Percentiles rank a stretch among this genome's conserved stretches.
These are phyloP conservation scores for Megalurothrips usitatus DNA, from an alignment of 2,888 invertebrate species.

Conservation along the genomic window DNA sequence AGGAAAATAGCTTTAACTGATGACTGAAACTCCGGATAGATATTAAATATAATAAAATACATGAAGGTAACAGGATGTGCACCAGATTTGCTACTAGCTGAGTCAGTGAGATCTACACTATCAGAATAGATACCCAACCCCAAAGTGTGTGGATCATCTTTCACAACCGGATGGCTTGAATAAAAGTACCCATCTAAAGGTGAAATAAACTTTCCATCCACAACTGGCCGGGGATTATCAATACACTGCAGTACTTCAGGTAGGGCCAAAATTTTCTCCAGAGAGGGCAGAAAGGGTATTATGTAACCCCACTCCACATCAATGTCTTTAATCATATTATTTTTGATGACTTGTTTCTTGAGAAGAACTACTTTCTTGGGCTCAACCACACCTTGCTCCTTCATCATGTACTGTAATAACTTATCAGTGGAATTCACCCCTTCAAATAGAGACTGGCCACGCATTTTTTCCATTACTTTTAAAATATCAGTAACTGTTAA, in stretches of 20 bases:
- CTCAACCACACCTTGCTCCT: not conserved
- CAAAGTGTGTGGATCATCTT: not conserved
- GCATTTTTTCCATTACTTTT: not conserved
- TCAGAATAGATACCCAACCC: not conserved
- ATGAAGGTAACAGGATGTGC: not conserved
- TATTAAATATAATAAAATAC: not conserved
- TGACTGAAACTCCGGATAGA: not conserved
- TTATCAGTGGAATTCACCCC: not conserved
- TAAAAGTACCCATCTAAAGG: not conserved
- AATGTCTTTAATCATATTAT: not conserved
- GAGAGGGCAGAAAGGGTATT: not conserved
- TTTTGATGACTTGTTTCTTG: not conserved
- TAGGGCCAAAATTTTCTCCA: not conserved
- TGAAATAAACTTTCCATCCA: not conserved
- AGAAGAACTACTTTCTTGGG: not conserved
- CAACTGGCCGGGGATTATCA: not conserved
- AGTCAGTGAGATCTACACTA: not conserved
- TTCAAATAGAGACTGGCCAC: not conserved
- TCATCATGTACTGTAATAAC: not conserved
- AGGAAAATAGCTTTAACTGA: not conserved
- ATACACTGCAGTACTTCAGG: not conserved
- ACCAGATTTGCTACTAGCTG: not conserved
- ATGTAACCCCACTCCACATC: not conserved
- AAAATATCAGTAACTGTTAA: no score
- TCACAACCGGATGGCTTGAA: not conserved